Percentiles rank a stretch among this genome's conserved stretches.
Evolutionary conservation across 1,140 invertebrate species (phyloP).

Genomic region (Trypoxylus dichotomus): DNA sequence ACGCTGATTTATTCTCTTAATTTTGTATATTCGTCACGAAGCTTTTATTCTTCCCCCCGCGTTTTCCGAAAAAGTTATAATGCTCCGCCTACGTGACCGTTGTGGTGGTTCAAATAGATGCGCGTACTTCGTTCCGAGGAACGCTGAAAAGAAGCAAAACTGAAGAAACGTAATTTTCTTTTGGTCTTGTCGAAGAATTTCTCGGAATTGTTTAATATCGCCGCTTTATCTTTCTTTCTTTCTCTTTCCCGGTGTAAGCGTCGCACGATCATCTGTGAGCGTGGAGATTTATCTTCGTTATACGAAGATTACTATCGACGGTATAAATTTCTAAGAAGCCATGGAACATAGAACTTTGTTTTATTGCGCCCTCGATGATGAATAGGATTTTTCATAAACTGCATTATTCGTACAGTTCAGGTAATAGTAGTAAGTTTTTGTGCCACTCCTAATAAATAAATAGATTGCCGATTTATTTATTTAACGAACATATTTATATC

Average conservation of each 20-base stretch:
- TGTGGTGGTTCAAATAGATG: neutral
- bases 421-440: too few species aligned
- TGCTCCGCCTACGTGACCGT: conserved; percentile 8
- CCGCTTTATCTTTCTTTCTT: neutral
- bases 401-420: too few species aligned
- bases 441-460: too few species aligned
- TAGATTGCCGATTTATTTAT: too few species aligned
- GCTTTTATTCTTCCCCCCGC: neutral
- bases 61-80: neutral
- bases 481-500: too few species aligned
- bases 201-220: neutral
- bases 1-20: conserved; percentile 18
- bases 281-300: neutral
- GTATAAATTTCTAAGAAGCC: neutral
- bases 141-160: neutral
- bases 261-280: neutral
- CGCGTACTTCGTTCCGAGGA: neutral
- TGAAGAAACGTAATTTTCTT: neutral
- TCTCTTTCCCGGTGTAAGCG: neutral
- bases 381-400: too few species aligned
- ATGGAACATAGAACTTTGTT: neutral
- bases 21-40: conserved; percentile 21
- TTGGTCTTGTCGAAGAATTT: neutral
- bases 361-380: too few species aligned
- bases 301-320: neutral